phyloP scores from a whole-genome alignment of 2,797 vertebrate genomes.

The Sebastes trivittatus region DNA sequence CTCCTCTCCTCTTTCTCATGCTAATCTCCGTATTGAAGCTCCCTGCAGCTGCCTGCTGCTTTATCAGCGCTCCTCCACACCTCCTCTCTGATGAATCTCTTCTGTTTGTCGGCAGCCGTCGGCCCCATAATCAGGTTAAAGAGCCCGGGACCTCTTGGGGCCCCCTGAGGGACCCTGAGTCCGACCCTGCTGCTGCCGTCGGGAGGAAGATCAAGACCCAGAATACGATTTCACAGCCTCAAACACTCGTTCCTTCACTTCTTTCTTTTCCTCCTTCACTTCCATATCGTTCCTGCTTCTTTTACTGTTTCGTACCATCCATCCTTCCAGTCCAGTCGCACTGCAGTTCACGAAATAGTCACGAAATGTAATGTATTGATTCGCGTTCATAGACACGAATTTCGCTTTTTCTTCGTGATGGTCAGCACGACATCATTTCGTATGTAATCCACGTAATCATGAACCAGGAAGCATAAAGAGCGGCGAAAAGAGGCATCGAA shows the following conservation, averaged over 20 bases:
- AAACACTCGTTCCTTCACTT: background rate
- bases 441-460: too few relatives aligned
- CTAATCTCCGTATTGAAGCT: conserved; percentile 76
- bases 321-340: too few relatives aligned
- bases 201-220: conserved; percentile 7
- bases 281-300: background rate
- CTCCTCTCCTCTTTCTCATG: conserved; percentile 78
- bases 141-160: conserved; percentile 57
- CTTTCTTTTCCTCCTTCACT: background rate
- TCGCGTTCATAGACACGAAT: too few relatives aligned
- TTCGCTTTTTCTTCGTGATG: too few relatives aligned
- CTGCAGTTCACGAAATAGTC: too few relatives aligned
- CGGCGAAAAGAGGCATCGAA: too few relatives aligned
- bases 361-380: too few relatives aligned
- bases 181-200: conserved; percentile 33
- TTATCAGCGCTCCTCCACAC: conserved; percentile 81
- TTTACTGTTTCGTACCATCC: background rate
- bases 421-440: too few relatives aligned
- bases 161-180: conserved; percentile 58
- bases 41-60: conserved; percentile 82
- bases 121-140: conserved; percentile 86
- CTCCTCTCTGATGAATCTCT: conserved; percentile 86
- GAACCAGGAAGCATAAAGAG: too few relatives aligned
- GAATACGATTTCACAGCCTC: conserved; percentile 20
- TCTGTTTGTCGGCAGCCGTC: conserved; percentile 80